Evolutionary conservation across 2,888 invertebrate species (phyloP).

Genomic region (Strigamia maritima): DNA sequence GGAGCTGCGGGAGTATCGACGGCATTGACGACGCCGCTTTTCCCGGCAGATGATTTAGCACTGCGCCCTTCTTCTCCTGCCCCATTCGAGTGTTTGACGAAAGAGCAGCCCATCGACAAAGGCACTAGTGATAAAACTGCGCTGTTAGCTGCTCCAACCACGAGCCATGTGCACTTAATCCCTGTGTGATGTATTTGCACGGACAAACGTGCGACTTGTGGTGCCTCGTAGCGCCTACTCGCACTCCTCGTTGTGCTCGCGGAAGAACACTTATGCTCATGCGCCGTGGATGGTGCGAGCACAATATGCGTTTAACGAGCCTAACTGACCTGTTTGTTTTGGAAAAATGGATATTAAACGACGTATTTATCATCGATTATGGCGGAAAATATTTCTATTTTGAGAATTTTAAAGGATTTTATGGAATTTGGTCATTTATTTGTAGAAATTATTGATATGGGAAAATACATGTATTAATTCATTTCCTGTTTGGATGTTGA

Average conservation of each 20-base stretch:
- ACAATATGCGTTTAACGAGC: too few relatives aligned
- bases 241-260: background rate
- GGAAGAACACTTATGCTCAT: background rate
- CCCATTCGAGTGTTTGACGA: conserved; percentile 19
- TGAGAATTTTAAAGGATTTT: too few relatives aligned
- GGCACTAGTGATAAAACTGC: background rate
- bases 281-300: background rate
- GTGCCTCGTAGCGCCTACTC: background rate
- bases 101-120: conserved; percentile 21
- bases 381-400: too few relatives aligned
- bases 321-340: too few relatives aligned
- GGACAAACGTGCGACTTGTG: conserved; percentile 2
- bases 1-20: conserved; percentile 40
- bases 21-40: conserved; percentile 18
- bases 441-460: background rate
- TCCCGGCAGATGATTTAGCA: conserved; percentile 24
- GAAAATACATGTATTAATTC: too few relatives aligned
- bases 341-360: too few relatives aligned
- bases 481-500: too few relatives aligned
- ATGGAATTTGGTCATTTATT: too few relatives aligned
- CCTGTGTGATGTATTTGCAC: background rate
- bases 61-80: conserved; percentile 23
- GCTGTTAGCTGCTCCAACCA: background rate
- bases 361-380: too few relatives aligned
- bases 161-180: conserved; percentile 16